These are phyloP conservation scores for Drosophila mayaguana DNA, from an alignment of 2,888 invertebrate species.

Conservation along the genomic window DNA sequence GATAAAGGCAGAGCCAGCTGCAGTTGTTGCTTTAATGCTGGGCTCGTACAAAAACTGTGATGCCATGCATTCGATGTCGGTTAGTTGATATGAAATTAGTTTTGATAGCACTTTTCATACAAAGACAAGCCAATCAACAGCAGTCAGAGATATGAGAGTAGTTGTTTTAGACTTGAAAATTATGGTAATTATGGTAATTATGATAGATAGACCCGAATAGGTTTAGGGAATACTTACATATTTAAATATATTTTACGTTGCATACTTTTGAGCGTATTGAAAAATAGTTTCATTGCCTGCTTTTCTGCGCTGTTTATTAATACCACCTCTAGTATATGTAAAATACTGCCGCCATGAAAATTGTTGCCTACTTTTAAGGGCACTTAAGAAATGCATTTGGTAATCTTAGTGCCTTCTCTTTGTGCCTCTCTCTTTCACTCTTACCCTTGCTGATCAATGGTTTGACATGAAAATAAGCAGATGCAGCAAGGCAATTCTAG, in stretches of 20 bases:
- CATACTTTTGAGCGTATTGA: slow-evolving; percentile 1
- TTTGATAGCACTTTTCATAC: background rate
- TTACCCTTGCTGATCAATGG: slow-evolving; percentile 60
- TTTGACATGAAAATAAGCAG: slow-evolving; percentile 80
- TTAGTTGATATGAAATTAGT: background rate
- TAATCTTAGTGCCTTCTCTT: too few relatives aligned
- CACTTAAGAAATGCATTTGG: background rate
- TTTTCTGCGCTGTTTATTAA: background rate
- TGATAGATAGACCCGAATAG: too few relatives aligned
- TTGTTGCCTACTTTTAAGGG: slow-evolving; percentile 8
- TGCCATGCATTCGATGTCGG: background rate
- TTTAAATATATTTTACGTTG: too few relatives aligned
- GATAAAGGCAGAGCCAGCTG: background rate
- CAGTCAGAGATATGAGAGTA: too few relatives aligned
- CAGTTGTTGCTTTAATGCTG: background rate
- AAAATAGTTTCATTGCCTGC: background rate
- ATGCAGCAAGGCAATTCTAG: slow-evolving; percentile 38
- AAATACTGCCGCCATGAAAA: background rate
- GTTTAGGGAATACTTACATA: too few relatives aligned
- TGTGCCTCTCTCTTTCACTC: background rate
- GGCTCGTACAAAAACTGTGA: too few relatives aligned
- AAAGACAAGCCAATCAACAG: background rate
- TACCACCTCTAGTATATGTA: too few relatives aligned
- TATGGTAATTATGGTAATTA: too few relatives aligned
- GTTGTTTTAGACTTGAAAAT: background rate